Evolutionary conservation across 2,888 invertebrate genomes (phyloP).

Genomic region (Nematopogon swammerdamellus): DNA sequence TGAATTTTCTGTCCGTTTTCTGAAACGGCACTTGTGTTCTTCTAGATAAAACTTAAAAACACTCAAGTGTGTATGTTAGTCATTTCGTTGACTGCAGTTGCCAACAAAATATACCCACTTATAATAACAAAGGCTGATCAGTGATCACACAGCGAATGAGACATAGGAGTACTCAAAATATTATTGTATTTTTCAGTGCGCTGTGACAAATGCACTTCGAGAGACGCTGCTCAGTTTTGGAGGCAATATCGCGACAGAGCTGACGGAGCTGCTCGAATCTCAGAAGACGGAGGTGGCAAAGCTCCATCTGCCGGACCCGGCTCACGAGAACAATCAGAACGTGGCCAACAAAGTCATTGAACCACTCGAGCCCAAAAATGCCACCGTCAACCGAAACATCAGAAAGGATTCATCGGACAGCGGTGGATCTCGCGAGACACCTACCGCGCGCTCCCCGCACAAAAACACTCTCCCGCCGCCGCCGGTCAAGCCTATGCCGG

Average conservation of each 20-base stretch:
- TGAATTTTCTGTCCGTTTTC: no score
- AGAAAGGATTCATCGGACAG: constrained; percentile 18
- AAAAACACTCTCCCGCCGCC: constrained; percentile 9
- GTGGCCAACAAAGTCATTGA: constrained; percentile 16
- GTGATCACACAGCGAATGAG: no score
- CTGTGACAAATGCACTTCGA: constrained; percentile 43
- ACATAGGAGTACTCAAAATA: no score
- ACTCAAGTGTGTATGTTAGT: no score
- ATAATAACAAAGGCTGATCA: no score
- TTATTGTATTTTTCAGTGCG: constrained; percentile 24
- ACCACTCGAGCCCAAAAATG: constrained; percentile 20
- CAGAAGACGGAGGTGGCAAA: constrained; percentile 7
- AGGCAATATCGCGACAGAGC: constrained; percentile 31
- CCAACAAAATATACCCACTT: no score
- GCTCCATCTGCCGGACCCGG: constrained; percentile 10
- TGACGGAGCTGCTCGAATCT: constrained; percentile 27
- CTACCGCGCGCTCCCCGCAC: constrained; percentile 1
- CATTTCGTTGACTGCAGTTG: no score
- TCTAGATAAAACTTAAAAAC: no score
- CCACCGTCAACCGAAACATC: constrained; percentile 13
- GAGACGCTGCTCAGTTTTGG: constrained; percentile 48
- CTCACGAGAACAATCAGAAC: constrained; percentile 27
- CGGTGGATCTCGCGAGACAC: not conserved
- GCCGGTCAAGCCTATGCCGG: constrained; percentile 12
- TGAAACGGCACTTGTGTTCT: no score